phyloP scores from a whole-genome alignment of 2,797 vertebrate species.

The Hippocampus kuda region DNA sequence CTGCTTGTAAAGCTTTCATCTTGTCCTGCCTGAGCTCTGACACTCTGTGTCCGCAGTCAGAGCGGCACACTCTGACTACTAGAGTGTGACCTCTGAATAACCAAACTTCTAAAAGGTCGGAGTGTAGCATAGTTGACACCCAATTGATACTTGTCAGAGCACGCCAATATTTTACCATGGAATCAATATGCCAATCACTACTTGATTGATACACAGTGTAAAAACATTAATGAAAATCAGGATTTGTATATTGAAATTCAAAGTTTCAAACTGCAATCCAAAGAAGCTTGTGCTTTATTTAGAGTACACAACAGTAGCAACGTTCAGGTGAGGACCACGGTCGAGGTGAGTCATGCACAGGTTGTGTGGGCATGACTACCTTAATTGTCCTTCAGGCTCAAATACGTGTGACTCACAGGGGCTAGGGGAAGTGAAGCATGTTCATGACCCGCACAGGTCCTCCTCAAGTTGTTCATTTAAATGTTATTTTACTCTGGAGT shows the following conservation, averaged over 20 bases:
- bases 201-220: neutral
- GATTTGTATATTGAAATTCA: neutral
- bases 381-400: slow-evolving; percentile 24
- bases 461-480: neutral
- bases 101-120: too few species aligned
- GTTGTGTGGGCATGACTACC: slow-evolving; percentile 33
- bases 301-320: neutral
- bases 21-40: too few species aligned
- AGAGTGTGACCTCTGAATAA: too few species aligned
- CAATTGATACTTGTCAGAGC: too few species aligned
- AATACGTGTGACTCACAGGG: slow-evolving; percentile 23
- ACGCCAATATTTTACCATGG: too few species aligned
- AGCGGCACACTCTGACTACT: too few species aligned
- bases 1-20: too few species aligned
- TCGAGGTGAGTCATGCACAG: slow-evolving; percentile 20
- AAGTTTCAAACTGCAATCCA: neutral
- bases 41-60: too few species aligned
- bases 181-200: too few species aligned
- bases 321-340: neutral
- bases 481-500: too few species aligned
- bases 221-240: neutral
- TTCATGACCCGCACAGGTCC: slow-evolving; percentile 12
- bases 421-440: slow-evolving; percentile 13
- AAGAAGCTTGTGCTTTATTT: neutral
- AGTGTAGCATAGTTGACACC: too few species aligned